Base-by-base conservation (phyloP, 2,888 invertebrate species). In the Caenorhabditis zanzibari region DNA sequence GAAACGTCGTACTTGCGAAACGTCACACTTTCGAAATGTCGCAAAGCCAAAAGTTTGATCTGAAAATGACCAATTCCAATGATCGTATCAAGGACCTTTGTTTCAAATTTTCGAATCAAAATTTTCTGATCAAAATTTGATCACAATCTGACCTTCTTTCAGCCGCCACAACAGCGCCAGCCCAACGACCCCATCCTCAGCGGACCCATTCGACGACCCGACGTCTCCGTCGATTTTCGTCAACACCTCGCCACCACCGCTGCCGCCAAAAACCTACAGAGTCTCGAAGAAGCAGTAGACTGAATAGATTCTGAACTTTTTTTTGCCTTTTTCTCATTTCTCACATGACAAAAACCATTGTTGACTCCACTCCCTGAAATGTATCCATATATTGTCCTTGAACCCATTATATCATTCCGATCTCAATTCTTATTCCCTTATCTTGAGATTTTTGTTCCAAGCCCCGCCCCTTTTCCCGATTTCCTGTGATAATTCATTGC, bases 261-360 rank as follows among this genome's bases (percentile, higher is more conserved):
- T 85, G 24, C 84, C 84, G 16, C 84, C 84, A 74, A 85, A 85
- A 54, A 85, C 84, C 9, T 82, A 82, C 59, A 61, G 64, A 82
- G 54, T 59, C 63, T 49, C 54, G 41, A 68, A 71, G 16, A 77
- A 77, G 68, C 63, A 2, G 10, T 58, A 32, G 22, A 35, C 12
- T 9, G 14, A 22, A n/a, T n/a, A 14, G 14, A 26, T 54, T 54
- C 54, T 54, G 26, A 10, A 26, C 2, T 24, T 64, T n/a, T 32
- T 19, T n/a, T 54, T 38, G 7, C 2, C 14, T 14, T 54, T 54
- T 38, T n/a, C 4, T 41, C 12, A 10, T 7, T 10, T 35, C 19
- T 47, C 10, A 19, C 10, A 38, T 35, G 32, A 26, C 28, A 4
- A 14, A 26, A 38, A 24, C 44, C 14, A 22, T n/a, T 63, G 16